These are phyloP conservation scores for Parnassius smintheus DNA, from an alignment of 2,888 invertebrate genomes.

Conservation along the genomic window DNA sequence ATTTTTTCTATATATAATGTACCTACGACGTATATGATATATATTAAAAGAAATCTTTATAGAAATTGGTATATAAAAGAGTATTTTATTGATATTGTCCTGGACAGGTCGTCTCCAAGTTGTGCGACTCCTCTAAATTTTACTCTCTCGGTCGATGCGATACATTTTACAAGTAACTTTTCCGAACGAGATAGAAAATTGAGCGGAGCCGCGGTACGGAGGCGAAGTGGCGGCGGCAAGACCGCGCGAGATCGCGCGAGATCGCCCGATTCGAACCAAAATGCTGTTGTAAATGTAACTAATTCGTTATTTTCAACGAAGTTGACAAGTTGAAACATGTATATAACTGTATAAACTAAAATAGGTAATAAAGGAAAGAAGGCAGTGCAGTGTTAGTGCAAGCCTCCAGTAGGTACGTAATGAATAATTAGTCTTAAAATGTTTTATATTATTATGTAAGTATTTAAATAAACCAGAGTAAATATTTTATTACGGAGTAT, in stretches of 20 bases:
- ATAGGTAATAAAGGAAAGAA: conserved; percentile 39
- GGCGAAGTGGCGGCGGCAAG: conserved; percentile 17
- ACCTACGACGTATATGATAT: conserved; percentile 70
- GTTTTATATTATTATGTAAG: conserved; percentile 74
- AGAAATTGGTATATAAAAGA: conserved; percentile 73
- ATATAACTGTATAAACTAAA: conserved; percentile 46
- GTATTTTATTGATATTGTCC: conserved; percentile 70
- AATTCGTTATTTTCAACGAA: conserved; percentile 47
- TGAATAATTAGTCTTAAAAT: conserved; percentile 68
- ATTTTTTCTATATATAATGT: conserved; percentile 80
- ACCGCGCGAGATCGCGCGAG: conserved; percentile 29
- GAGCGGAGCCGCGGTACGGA: conserved; percentile 18
- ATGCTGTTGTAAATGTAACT: conserved; percentile 44
- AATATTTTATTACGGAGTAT: conserved; percentile 71
- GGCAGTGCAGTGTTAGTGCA: conserved; percentile 46
- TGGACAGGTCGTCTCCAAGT: conserved; percentile 24
- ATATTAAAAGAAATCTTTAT: conserved; percentile 73
- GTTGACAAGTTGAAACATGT: conserved; percentile 45
- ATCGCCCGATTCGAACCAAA: conserved; percentile 41
- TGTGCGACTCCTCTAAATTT: conserved; percentile 12
- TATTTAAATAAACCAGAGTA: conserved; percentile 76
- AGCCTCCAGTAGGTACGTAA: conserved; percentile 58
- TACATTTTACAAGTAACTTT: background rate
- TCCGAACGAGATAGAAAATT: conserved; percentile 15
- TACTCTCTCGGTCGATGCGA: conserved; percentile 8